Evolutionary conservation across 1,140 invertebrate genomes (phyloP), one percentile per base, ranked within the genome.

Genomic region (Wasmannia auropunctata): DNA sequence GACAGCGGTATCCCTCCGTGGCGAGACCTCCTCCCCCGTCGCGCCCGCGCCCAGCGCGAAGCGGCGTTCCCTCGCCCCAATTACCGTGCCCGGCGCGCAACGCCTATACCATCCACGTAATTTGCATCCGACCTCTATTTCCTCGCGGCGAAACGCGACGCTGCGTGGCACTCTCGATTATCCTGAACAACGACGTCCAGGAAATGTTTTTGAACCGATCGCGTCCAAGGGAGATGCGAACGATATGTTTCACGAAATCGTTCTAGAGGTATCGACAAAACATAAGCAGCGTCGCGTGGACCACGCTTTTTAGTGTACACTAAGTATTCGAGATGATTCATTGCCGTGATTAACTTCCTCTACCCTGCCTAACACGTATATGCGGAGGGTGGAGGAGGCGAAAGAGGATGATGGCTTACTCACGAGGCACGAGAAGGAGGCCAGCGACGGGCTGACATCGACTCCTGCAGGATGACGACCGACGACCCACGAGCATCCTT

Each of bases 81-180:
- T 90, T 90, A 90, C 88, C 75, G 81, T 89, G 54, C 85, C 85
- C 88, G 65, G 79, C 58, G 85, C 79, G 77, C 85, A 84, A 77
- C 70, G 67, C 76, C 86, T 87, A n/a, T n/a, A 72, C 28, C 79
- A 51, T 90, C 67, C 76, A 76, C 40, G 87, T 90, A 85, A 91
- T 90, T 91, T 88, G 87, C 89, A 85, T 91, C 84, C 89, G 87
- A 91, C 90, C 90, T 87, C 89, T 91, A 88, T 88, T 88, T 88
- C 85, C 86, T 87, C 80, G 34, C 28, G 49, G 22, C 8, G 31
- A 63, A n/a, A 43, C 72, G 84, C 67, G 62, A 40, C 46, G 76
- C 56, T 79, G 46, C 56, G 46, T 81, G 43, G 31, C 46, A 25
- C 51, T 43, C 46, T 51, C 19, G 11, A 14, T 72, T 60, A 28